A percentile compares a stretch with the other conserved stretches of the same genome.
phyloP scores from a whole-genome alignment of 2,113 vertebrate genomes.

The Myiozetetes cayanensis region DNA sequence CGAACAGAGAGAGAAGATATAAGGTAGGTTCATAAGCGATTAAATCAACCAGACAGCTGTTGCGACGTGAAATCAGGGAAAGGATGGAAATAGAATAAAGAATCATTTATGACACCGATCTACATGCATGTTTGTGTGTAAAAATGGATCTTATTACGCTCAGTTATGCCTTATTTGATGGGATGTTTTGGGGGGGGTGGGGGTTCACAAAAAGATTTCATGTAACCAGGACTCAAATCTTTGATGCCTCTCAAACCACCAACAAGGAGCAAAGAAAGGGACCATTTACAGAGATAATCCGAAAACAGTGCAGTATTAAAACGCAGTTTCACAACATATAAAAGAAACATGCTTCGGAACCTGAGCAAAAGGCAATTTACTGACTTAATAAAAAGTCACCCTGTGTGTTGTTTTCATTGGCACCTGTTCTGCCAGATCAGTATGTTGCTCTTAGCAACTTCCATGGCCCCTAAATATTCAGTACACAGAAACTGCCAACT shows the following conservation, averaged over 20 bases:
- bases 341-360: constrained; percentile 74
- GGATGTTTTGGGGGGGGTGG: too few species aligned
- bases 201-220: not conserved
- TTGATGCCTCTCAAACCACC: not conserved
- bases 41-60: not conserved
- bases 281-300: constrained; percentile 62
- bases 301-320: constrained; percentile 77
- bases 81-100: not conserved
- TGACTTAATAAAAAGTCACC: constrained; percentile 65
- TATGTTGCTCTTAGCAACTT: constrained; percentile 52
- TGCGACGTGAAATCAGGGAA: not conserved
- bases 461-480: constrained; percentile 47
- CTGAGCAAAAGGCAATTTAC: constrained; percentile 75
- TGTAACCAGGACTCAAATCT: constrained; percentile 7
- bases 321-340: constrained; percentile 66
- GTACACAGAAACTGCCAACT: constrained; percentile 51
- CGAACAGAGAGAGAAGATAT: not conserved
- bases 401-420: constrained; percentile 53
- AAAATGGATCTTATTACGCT: not conserved
- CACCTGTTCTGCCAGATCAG: constrained; percentile 55
- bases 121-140: not conserved
- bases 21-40: not conserved
- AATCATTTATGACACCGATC: not conserved
- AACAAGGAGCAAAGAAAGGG: not conserved
- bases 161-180: not conserved